Conservation (phyloP, 2,797 vertebrate genomes). For the Crenuchus spilurus region DNA sequence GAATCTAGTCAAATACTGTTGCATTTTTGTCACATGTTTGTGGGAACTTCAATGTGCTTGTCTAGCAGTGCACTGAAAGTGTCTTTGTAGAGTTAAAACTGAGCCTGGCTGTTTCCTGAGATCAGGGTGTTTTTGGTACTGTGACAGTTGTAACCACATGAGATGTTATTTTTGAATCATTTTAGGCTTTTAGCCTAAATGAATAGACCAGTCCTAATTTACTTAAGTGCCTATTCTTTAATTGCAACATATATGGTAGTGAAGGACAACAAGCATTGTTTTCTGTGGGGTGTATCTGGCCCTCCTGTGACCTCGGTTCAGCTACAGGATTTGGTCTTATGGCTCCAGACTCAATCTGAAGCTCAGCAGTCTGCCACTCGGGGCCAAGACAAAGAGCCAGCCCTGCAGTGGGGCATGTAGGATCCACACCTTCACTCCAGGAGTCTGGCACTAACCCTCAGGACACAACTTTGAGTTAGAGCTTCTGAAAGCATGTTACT, state of each 20-base stretch:
- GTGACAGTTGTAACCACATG: no score
- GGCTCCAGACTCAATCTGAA: not conserved
- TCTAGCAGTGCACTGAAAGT: not conserved
- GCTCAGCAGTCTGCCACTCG: slow-evolving; percentile 17
- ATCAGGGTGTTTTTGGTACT: not conserved
- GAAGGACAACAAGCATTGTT: not conserved
- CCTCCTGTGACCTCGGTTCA: not conserved
- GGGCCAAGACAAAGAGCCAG: slow-evolving; percentile 28
- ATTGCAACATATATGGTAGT: not conserved
- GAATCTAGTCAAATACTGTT: not conserved
- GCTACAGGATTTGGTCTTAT: not conserved
- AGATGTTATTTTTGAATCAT: no score
- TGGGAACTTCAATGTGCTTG: not conserved
- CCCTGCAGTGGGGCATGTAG: not conserved
- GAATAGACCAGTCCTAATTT: not conserved
- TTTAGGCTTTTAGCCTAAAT: not conserved
- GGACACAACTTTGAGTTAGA: slow-evolving; percentile 5
- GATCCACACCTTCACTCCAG: slow-evolving; percentile 9
- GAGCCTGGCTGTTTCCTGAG: not conserved
- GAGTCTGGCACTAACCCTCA: slow-evolving; percentile 15
- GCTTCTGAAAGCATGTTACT: not conserved
- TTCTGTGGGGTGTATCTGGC: slow-evolving; percentile 11
- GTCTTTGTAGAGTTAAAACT: not conserved
- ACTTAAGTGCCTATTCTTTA: not conserved
- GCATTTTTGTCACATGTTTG: not conserved